These are phyloP conservation scores for Enhydra lutris DNA, from an alignment of 2,113 vertebrate species.

Conservation along the genomic window DNA sequence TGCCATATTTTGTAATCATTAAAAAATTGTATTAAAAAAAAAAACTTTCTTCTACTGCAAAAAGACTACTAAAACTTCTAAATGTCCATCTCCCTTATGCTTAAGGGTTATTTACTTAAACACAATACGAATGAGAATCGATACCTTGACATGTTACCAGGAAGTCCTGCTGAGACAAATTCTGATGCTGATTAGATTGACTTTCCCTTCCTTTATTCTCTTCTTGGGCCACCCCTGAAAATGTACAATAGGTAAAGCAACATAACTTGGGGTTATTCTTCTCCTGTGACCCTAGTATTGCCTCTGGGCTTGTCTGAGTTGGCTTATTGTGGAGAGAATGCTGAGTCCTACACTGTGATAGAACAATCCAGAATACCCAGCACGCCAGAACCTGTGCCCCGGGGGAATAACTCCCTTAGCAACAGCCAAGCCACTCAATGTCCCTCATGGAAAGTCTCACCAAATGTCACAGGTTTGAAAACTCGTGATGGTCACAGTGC, in stretches of 20 bases:
- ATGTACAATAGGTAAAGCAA: not conserved
- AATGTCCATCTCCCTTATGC: not conserved
- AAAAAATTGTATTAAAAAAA: not conserved
- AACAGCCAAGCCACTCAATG: conserved; percentile 49
- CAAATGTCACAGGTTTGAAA: conserved; percentile 67
- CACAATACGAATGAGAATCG: not conserved
- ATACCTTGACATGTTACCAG: not conserved
- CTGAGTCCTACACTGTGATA: not conserved
- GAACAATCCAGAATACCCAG: not conserved
- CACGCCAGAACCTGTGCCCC: conserved; percentile 43
- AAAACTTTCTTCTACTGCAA: not conserved
- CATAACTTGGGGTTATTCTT: not conserved
- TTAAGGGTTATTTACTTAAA: not conserved
- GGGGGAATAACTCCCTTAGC: conserved; percentile 47
- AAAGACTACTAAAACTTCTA: not conserved
- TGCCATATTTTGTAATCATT: not conserved
- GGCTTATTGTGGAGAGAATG: not conserved
- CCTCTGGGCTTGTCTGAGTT: not conserved
- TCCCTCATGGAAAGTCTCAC: conserved; percentile 57
- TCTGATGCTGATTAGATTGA: not conserved
- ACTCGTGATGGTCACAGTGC: not conserved
- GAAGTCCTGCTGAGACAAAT: not conserved
- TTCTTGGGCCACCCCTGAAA: not conserved
- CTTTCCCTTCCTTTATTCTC: not conserved
- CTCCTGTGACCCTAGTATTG: not conserved